Percentiles rank a stretch among this genome's conserved stretches.
These are phyloP conservation scores for Diceros bicornis DNA, from an alignment of 2,797 vertebrate genomes.

Conservation along the genomic window DNA sequence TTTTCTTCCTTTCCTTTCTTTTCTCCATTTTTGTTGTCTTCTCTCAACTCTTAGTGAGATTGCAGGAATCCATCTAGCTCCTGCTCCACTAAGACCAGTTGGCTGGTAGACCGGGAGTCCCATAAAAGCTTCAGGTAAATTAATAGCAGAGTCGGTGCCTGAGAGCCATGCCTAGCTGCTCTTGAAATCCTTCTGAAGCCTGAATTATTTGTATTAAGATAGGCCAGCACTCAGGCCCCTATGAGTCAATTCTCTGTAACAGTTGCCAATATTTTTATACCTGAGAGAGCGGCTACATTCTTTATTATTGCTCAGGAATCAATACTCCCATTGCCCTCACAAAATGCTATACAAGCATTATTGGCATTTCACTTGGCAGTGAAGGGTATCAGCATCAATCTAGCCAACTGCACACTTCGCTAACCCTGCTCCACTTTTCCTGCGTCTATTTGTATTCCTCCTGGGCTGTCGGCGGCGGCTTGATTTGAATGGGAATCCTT, in stretches of 20 bases:
- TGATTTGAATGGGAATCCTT: constrained; percentile 87
- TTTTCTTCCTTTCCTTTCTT: constrained; percentile 70
- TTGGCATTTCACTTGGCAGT: constrained; percentile 95
- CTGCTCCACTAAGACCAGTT: constrained; percentile 86
- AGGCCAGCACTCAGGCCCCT: constrained; percentile 89
- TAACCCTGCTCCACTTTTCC: constrained; percentile 89
- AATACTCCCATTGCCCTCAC: constrained; percentile 97
- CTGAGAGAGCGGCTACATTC: constrained; percentile 93
- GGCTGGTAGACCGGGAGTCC: constrained; percentile 87
- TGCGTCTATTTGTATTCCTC: constrained; percentile 86
- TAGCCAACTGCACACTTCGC: constrained; percentile 90
- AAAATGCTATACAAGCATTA: constrained; percentile 98
- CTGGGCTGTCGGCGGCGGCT: constrained; percentile 69
- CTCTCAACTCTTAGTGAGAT: constrained; percentile 80
- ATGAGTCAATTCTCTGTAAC: constrained; percentile 93
- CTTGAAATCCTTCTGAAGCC: constrained; percentile 89
- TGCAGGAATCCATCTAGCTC: constrained; percentile 89
- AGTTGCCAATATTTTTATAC: constrained; percentile 94
- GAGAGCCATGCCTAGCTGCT: constrained; percentile 89
- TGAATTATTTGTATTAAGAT: constrained; percentile 93
- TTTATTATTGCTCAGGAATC: constrained; percentile 95
- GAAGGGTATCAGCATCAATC: constrained; percentile 97
- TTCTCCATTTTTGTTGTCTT: constrained; percentile 79
- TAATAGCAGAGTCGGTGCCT: constrained; percentile 88
- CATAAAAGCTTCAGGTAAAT: constrained; percentile 88